These are phyloP conservation scores for Andricus grossulariae DNA, from an alignment of 1,140 invertebrate species.

Conservation along the genomic window DNA sequence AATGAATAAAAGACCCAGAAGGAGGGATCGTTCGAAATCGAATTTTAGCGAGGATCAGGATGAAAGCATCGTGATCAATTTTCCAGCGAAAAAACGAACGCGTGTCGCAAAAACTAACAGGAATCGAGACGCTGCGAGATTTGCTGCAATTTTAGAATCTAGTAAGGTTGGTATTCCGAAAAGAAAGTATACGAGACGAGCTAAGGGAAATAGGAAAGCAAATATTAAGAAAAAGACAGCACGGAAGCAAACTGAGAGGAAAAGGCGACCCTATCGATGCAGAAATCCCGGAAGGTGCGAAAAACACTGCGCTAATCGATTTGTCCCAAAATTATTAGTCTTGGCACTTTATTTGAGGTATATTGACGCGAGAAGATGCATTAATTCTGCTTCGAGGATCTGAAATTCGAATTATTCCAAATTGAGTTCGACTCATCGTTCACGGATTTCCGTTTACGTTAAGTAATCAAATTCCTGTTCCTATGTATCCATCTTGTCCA, in stretches of 20 bases:
- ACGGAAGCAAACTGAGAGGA: constrained; percentile 34
- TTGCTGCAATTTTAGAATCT: not conserved
- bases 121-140: not conserved
- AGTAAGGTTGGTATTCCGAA: not conserved
- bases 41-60: not conserved
- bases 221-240: constrained; percentile 35
- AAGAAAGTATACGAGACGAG: too few species aligned
- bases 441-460: not conserved
- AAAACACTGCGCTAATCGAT: constrained; percentile 25
- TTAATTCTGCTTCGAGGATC: constrained; percentile 35
- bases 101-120: not conserved
- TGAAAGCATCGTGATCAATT: not conserved
- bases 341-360: constrained; percentile 61
- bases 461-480: not conserved
- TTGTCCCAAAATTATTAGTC: constrained; percentile 59
- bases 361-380: constrained; percentile 50
- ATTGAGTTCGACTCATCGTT: constrained; percentile 16
- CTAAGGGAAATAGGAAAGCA: not conserved
- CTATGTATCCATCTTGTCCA: not conserved
- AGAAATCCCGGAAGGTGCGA: not conserved
- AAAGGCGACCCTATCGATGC: constrained; percentile 1
- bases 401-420: constrained; percentile 33
- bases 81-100: not conserved
- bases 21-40: not conserved
- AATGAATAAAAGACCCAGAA: not conserved